phyloP scores from a whole-genome alignment of 2,113 vertebrate genomes.

The Diadophis punctatus region DNA sequence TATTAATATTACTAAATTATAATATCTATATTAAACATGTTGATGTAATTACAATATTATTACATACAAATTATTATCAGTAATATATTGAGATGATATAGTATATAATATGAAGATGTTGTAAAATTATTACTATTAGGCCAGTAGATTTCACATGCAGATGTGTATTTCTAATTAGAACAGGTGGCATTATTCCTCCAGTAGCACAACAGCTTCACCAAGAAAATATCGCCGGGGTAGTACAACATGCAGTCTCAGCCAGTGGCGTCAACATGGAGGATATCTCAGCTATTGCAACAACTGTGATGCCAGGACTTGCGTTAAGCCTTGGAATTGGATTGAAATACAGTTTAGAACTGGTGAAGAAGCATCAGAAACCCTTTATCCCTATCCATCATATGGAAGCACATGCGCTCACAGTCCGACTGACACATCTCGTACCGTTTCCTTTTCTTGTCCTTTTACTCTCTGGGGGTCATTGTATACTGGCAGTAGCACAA shows the following conservation, averaged over 20 bases:
- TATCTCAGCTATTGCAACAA: conserved; percentile 86
- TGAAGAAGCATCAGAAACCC: conserved; percentile 72
- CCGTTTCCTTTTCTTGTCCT: conserved; percentile 92
- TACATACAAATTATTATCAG: background rate
- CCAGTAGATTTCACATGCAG: background rate
- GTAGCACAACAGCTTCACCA: conserved; percentile 88
- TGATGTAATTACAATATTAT: background rate
- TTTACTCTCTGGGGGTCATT: conserved; percentile 90
- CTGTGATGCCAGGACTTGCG: conserved; percentile 85
- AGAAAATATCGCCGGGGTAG: conserved; percentile 82
- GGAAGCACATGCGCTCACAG: conserved; percentile 93
- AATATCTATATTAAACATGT: background rate
- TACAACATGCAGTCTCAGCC: conserved; percentile 75
- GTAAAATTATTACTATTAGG: background rate
- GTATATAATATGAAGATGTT: background rate
- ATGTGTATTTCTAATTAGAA: conserved; percentile 64
- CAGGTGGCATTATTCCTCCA: conserved; percentile 88
- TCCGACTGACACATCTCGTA: conserved; percentile 77
- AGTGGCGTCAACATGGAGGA: conserved; percentile 69
- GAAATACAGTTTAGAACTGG: conserved; percentile 77
- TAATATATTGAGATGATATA: background rate
- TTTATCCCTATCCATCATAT: conserved; percentile 98
- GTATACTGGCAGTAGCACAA: conserved; percentile 82
- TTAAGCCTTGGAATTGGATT: conserved; percentile 84
- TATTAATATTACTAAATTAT: background rate